Evolutionary conservation across 2,888 invertebrate species (phyloP).

Genomic region (Pardosa pseudoannulata): DNA sequence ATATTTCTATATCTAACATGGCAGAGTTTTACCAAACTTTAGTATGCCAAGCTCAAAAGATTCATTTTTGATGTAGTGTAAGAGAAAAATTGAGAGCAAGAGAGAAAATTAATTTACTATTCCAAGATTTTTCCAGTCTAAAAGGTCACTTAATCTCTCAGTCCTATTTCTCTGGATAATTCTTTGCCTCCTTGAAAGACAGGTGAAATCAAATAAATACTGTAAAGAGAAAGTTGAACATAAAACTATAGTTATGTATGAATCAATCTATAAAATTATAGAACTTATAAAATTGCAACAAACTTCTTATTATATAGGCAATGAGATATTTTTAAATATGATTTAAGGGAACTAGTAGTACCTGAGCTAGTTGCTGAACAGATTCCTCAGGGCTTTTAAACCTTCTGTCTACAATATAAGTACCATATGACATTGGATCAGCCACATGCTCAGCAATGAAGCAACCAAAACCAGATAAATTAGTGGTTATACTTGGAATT

Average conservation of each 20-base stretch:
- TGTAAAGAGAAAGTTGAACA: slow-evolving; percentile 75
- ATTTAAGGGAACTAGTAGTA: too few species aligned
- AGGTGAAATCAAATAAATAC: slow-evolving; percentile 95
- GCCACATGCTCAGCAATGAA: slow-evolving; percentile 99
- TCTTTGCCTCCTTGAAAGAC: slow-evolving; percentile 92
- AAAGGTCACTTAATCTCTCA: slow-evolving; percentile 94
- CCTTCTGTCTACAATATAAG: slow-evolving; percentile 97
- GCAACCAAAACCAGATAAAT: slow-evolving; percentile 97
- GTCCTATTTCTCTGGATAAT: slow-evolving; percentile 99
- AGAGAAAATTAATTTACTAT: too few species aligned
- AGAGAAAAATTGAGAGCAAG: too few species aligned
- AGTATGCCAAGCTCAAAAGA: too few species aligned
- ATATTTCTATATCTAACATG: too few species aligned
- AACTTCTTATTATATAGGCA: too few species aligned
- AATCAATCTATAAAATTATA: too few species aligned
- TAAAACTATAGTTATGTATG: too few species aligned
- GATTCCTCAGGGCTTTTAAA: slow-evolving; percentile 93
- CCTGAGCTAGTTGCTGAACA: slow-evolving; percentile 88
- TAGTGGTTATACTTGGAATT: slow-evolving; percentile 98
- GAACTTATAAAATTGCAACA: too few species aligned
- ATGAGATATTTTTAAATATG: too few species aligned
- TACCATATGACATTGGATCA: slow-evolving; percentile 98
- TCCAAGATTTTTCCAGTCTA: slow-evolving; percentile 98
- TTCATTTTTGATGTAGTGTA: too few species aligned
- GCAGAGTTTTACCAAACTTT: too few species aligned